Conservation (phyloP, 2,113 vertebrate genomes). For the Ceuthmochares aereus region DNA sequence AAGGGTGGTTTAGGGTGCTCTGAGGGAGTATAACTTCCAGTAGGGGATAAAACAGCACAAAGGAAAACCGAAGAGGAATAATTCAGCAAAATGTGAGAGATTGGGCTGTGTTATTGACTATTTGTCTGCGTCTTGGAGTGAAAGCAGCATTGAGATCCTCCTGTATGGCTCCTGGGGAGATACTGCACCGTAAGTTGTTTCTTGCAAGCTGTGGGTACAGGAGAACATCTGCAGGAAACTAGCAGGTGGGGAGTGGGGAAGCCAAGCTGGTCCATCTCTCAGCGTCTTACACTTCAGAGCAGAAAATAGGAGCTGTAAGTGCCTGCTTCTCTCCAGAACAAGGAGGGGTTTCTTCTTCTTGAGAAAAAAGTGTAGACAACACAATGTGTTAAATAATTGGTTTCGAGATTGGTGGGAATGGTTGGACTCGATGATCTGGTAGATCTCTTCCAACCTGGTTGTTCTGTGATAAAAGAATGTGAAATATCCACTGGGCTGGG, state of each 20-base stretch:
- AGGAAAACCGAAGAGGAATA: not conserved
- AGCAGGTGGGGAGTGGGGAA: not conserved
- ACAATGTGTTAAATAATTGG: not conserved
- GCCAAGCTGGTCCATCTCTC: not conserved
- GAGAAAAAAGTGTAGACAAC: not conserved
- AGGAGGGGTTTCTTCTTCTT: not conserved
- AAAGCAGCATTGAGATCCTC: not conserved
- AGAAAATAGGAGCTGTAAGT: not conserved
- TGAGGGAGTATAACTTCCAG: not conserved
- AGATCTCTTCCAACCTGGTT: too few species aligned
- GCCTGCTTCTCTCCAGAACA: not conserved
- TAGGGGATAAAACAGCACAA: not conserved
- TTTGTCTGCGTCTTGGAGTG: not conserved
- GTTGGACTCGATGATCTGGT: too few species aligned
- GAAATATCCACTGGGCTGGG: not conserved
- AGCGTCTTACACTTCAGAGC: not conserved
- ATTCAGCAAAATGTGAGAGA: not conserved
- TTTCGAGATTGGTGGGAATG: too few species aligned
- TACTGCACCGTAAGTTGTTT: rapidly evolving
- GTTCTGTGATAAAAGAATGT: not conserved
- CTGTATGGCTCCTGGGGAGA: not conserved
- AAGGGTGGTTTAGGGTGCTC: not conserved
- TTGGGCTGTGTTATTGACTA: not conserved
- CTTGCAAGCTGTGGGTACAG: not conserved
- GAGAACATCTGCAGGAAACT: not conserved